These are phyloP conservation scores for Zoanthus sociatus DNA, from an alignment of 92 coral and sea anemone genomes.

Conservation along the genomic window DNA sequence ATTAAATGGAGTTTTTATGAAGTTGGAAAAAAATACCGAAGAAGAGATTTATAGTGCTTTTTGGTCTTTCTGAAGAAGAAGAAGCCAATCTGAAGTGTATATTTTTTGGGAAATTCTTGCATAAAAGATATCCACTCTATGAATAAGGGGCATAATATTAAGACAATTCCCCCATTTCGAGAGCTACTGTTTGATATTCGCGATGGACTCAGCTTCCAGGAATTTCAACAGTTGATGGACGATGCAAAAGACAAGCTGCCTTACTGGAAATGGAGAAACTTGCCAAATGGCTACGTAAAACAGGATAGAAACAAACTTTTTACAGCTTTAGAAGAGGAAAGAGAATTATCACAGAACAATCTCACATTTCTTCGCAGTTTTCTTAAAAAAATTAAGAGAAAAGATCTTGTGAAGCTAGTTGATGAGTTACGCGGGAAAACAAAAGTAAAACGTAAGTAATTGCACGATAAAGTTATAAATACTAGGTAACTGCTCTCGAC, in stretches of 20 bases:
- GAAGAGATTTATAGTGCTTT: no score
- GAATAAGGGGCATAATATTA: background rate
- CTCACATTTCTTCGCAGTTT: slow-evolving; percentile 19
- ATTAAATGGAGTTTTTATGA: no score
- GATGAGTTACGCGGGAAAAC: slow-evolving; percentile 6
- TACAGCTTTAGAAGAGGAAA: slow-evolving; percentile 36
- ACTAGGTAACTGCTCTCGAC: no score
- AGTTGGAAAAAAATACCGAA: no score
- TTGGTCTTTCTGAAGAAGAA: no score
- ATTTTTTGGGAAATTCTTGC: no score
- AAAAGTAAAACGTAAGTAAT: slow-evolving; percentile 27
- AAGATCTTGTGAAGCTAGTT: slow-evolving; percentile 12
- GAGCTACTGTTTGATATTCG: slow-evolving; percentile 32
- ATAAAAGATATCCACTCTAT: background rate
- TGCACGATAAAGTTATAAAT: no score
- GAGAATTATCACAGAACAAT: slow-evolving; percentile 8
- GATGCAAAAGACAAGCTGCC: background rate
- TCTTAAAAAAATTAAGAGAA: background rate
- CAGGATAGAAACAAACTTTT: slow-evolving; percentile 35
- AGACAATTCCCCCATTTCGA: slow-evolving; percentile 20
- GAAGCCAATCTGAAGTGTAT: no score
- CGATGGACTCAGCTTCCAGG: background rate
- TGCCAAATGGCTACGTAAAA: slow-evolving; percentile 8
- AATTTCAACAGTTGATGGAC: slow-evolving; percentile 22
- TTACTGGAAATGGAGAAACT: slow-evolving; percentile 8